Evolutionary conservation across 2,113 vertebrate genomes (phyloP).

Genomic region (Leucopsar rothschildi): DNA sequence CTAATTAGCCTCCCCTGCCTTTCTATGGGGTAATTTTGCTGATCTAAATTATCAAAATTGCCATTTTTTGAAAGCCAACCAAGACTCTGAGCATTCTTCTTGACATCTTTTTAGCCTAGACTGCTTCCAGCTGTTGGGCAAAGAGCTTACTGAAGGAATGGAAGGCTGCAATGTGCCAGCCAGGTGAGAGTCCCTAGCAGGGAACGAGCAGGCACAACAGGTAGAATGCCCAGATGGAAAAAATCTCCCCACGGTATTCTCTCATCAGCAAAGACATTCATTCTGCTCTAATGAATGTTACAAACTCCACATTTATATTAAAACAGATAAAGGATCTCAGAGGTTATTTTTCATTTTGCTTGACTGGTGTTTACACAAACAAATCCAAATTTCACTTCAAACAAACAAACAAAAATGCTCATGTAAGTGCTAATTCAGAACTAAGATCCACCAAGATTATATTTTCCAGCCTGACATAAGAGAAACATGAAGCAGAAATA

Average conservation of each 20-base stretch:
- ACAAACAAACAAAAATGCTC: background rate
- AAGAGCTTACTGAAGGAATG: background rate
- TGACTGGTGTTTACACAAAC: slow-evolving; percentile 15
- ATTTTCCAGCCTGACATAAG: slow-evolving; percentile 3
- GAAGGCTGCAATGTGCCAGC: background rate
- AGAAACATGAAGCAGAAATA: slow-evolving; percentile 15
- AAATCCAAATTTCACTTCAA: background rate
- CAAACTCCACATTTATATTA: background rate
- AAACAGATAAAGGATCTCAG: slow-evolving; percentile 20
- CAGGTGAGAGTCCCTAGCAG: background rate
- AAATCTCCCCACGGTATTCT: background rate
- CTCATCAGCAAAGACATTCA: background rate
- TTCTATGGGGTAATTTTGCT: background rate
- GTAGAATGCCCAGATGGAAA: background rate
- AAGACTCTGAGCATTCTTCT: background rate
- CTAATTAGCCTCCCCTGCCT: background rate
- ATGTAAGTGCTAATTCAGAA: background rate
- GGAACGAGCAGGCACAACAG: background rate
- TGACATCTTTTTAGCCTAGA: background rate
- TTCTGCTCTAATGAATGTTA: background rate
- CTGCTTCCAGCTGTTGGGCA: background rate
- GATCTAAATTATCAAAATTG: background rate
- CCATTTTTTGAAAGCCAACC: background rate
- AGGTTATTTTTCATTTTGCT: slow-evolving; percentile 47
- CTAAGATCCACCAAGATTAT: background rate